Evolutionary conservation across 2,113 vertebrate genomes (phyloP).

Genomic region (Numida meleagris): DNA sequence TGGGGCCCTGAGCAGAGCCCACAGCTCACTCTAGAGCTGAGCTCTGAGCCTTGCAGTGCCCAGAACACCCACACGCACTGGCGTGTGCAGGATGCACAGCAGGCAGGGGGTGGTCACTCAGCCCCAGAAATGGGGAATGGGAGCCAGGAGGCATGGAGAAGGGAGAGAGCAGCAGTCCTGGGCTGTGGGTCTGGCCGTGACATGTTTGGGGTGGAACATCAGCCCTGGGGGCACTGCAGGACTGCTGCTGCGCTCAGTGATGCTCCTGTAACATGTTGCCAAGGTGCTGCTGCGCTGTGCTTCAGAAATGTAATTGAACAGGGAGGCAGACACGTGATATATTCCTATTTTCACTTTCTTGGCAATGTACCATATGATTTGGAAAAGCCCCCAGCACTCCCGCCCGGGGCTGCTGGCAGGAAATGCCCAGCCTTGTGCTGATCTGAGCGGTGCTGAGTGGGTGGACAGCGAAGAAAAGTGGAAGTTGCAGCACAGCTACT

Average conservation of each 20-base stretch:
- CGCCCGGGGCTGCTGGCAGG: neutral
- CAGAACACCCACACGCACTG: rapidly evolving
- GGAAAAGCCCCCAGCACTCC: neutral
- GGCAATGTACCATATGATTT: rapidly evolving
- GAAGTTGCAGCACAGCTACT: neutral
- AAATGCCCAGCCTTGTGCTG: neutral
- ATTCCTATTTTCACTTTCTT: neutral
- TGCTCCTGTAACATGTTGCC: rapidly evolving
- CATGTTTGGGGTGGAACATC: neutral
- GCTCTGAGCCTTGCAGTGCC: rapidly evolving
- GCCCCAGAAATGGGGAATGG: neutral
- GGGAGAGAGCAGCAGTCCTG: neutral
- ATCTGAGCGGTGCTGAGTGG: neutral
- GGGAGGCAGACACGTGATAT: rapidly evolving
- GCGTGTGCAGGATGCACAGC: rapidly evolving
- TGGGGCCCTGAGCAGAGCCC: neutral
- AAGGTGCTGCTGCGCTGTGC: rapidly evolving
- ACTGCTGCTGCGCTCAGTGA: rapidly evolving
- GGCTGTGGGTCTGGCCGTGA: too few species aligned
- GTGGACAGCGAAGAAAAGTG: slow-evolving; percentile 25
- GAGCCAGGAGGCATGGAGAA: neutral
- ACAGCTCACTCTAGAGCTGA: rapidly evolving
- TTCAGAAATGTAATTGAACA: rapidly evolving
- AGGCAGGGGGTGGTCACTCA: rapidly evolving
- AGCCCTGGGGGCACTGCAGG: neutral